Conservation (phyloP, 2,797 vertebrate species). For the Psittacula derbiana region DNA sequence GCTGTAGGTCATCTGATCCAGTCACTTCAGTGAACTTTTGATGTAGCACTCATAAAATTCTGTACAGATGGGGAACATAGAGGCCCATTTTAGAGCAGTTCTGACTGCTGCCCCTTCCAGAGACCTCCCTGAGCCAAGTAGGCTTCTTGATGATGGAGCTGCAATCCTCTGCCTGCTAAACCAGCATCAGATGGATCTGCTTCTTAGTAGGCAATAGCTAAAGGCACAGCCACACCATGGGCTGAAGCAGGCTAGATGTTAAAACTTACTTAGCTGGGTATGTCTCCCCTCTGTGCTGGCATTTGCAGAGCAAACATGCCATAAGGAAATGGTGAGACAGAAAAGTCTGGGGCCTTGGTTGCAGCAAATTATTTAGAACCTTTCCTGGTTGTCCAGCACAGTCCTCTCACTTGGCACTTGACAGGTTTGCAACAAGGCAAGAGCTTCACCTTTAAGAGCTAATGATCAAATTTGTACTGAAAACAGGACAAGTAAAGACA, state of each 20-base stretch:
- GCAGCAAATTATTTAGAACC: background rate
- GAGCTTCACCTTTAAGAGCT: background rate
- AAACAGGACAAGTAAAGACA: background rate
- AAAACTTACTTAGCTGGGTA: background rate
- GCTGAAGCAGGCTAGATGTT: background rate
- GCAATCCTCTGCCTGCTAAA: background rate
- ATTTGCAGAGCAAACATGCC: background rate
- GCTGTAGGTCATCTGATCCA: accelerated
- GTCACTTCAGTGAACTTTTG: background rate
- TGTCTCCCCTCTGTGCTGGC: background rate
- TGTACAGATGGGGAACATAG: background rate
- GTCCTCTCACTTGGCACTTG: background rate
- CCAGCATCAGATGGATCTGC: background rate
- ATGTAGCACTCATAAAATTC: background rate
- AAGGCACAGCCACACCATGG: background rate
- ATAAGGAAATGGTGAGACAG: background rate
- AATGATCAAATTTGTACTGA: background rate
- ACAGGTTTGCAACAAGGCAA: background rate
- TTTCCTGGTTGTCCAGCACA: background rate
- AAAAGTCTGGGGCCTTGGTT: background rate
- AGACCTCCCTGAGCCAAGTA: background rate
- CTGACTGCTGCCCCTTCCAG: background rate
- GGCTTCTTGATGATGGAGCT: background rate
- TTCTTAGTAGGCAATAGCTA: background rate
- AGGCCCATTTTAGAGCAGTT: background rate